Percentiles rank a stretch among this genome's conserved stretches.
These are phyloP conservation scores for Seira ritae DNA, from an alignment of 2,888 invertebrate species.

Conservation along the genomic window DNA sequence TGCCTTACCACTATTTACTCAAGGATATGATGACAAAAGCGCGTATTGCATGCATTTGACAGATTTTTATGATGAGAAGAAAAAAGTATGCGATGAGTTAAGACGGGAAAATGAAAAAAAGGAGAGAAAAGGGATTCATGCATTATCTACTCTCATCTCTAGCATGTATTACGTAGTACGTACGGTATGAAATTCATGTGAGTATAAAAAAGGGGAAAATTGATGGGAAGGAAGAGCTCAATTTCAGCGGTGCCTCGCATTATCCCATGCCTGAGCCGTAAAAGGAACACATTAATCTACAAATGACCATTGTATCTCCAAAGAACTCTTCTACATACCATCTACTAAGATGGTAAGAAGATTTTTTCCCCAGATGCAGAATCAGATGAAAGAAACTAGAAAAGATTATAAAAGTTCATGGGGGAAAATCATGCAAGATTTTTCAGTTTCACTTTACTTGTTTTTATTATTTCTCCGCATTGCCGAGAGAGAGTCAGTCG, in stretches of 20 bases:
- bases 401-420: background rate
- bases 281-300: conserved; percentile 50
- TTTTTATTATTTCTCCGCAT: too few species aligned
- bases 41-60: conserved; percentile 53
- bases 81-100: background rate
- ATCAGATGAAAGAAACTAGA: background rate
- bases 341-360: background rate
- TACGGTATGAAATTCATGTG: background rate
- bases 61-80: conserved; percentile 54
- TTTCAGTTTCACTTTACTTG: too few species aligned
- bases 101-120: background rate
- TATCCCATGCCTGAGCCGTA: conserved; percentile 31
- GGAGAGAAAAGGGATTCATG: conserved; percentile 17
- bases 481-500: too few species aligned
- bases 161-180: background rate
- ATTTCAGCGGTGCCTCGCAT: conserved; percentile 35
- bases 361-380: background rate
- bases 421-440: background rate
- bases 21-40: conserved; percentile 55
- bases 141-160: background rate
- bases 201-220: conserved; percentile 13
- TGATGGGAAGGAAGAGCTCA: conserved; percentile 39
- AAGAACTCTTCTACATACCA: background rate
- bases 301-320: conserved; percentile 36
- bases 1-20: conserved; percentile 48